A percentile compares a stretch with the other conserved stretches of the same genome.
phyloP scores from a whole-genome alignment of 2,888 invertebrate species.

The Heteromyza rotundicornis region DNA sequence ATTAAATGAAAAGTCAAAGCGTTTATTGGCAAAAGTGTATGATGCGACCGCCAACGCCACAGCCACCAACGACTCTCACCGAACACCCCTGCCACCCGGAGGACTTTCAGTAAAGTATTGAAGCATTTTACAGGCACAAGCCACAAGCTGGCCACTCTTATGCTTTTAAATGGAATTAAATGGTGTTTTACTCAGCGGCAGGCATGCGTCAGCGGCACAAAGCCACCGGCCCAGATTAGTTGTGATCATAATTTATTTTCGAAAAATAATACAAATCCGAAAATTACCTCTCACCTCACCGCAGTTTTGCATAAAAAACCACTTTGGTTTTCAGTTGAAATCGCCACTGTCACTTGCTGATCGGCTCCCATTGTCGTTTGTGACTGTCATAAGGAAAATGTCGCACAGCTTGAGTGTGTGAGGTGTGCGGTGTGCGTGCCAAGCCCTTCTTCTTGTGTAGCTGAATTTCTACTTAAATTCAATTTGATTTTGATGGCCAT shows the following conservation, averaged over 20 bases:
- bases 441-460: constrained; percentile 10
- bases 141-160: too few species aligned
- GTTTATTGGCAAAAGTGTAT: constrained; percentile 1
- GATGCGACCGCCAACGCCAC: not conserved
- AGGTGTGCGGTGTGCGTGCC: constrained; percentile 9
- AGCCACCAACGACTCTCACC: not conserved
- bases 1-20: constrained; percentile 12
- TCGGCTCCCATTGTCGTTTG: not conserved
- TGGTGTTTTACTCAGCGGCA: too few species aligned
- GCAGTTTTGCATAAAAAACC: not conserved
- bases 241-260: too few species aligned
- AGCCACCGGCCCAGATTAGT: too few species aligned
- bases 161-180: too few species aligned
- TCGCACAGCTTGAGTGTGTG: not conserved
- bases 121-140: too few species aligned
- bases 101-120: too few species aligned
- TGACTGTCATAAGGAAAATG: not conserved
- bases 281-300: not conserved
- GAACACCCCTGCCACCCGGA: not conserved
- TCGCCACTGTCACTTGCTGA: not conserved
- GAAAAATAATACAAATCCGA: too few species aligned
- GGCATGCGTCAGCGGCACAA: too few species aligned
- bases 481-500: constrained; percentile 1
- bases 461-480: constrained; percentile 15
- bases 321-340: not conserved